Conservation (phyloP, 2,113 vertebrate genomes). For the western clawed frog (Xenopus tropicalis) region DNA sequence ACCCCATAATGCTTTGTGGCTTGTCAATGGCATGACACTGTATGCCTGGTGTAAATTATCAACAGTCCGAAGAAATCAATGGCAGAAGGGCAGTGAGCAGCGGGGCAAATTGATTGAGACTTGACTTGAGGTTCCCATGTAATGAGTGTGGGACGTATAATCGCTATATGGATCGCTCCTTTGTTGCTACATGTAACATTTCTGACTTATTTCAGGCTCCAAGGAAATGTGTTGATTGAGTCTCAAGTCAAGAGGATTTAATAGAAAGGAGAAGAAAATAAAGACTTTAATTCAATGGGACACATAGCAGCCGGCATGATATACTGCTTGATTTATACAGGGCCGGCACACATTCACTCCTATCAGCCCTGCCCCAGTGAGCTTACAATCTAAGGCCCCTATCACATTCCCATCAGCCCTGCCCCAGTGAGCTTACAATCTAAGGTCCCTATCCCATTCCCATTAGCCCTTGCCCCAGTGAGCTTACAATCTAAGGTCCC, state of each 20-base stretch:
- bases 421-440: no score
- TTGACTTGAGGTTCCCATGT: neutral
- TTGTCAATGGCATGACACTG: neutral
- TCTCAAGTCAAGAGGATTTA: neutral
- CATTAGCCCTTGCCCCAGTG: no score
- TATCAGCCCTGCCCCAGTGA: no score
- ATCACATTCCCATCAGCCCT: no score
- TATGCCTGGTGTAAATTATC: constrained; percentile 23
- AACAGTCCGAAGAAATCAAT: neutral
- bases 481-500: no score
- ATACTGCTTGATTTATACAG: no score
- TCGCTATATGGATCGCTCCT: constrained; percentile 8
- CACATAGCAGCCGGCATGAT: no score
- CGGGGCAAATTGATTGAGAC: constrained; percentile 1
- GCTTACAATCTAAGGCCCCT: no score
- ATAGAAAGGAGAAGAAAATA: neutral
- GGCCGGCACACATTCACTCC: no score
- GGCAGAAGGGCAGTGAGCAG: neutral
- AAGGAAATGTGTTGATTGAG: constrained; percentile 30
- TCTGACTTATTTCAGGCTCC: neutral
- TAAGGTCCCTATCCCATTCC: no score
- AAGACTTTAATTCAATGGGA: no score
- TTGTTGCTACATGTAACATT: neutral
- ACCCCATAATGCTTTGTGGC: no score
- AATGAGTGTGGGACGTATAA: constrained; percentile 21